Conservation (phyloP, 1,140 invertebrate genomes). For the Hesperophylax magnus region DNA sequence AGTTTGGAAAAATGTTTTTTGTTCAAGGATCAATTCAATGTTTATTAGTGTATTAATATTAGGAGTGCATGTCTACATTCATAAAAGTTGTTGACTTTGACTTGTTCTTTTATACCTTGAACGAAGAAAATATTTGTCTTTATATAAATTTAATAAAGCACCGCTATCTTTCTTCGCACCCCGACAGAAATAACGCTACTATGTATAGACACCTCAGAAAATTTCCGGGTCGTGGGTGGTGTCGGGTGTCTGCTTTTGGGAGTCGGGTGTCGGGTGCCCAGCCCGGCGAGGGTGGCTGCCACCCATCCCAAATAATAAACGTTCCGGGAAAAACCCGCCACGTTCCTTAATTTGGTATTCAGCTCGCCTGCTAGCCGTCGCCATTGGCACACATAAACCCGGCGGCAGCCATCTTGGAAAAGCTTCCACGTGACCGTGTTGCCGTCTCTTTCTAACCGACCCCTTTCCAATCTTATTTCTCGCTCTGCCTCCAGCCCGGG, state of each 20-base stretch:
- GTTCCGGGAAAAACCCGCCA: conserved; percentile 49
- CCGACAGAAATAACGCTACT: too few relatives aligned
- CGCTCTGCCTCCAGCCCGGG: conserved; percentile 33
- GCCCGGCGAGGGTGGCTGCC: not conserved
- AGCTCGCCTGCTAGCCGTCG: conserved; percentile 53
- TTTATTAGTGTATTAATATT: too few relatives aligned
- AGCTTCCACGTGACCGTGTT: conserved; percentile 48
- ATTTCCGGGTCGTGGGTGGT: conserved; percentile 7
- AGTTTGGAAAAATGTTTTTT: too few relatives aligned
- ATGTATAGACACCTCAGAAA: not conserved
- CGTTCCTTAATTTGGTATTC: conserved; percentile 55
- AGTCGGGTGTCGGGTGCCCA: too few relatives aligned
- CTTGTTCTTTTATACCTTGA: too few relatives aligned
- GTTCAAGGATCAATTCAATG: too few relatives aligned
- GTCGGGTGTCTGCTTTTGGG: not conserved
- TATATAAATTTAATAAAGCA: too few relatives aligned
- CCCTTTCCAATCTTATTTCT: not conserved
- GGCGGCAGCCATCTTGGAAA: conserved; percentile 57
- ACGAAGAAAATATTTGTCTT: too few relatives aligned
- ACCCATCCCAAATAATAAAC: conserved; percentile 57
- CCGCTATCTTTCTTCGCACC: too few relatives aligned
- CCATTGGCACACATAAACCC: conserved; percentile 59
- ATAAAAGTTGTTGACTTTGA: too few relatives aligned
- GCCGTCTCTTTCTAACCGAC: conserved; percentile 16
- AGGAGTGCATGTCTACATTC: too few relatives aligned